Evolutionary conservation across 2,113 vertebrate genomes (phyloP), one percentile per base, ranked within the genome.

Genomic region (Pristiophorus japonicus): DNA sequence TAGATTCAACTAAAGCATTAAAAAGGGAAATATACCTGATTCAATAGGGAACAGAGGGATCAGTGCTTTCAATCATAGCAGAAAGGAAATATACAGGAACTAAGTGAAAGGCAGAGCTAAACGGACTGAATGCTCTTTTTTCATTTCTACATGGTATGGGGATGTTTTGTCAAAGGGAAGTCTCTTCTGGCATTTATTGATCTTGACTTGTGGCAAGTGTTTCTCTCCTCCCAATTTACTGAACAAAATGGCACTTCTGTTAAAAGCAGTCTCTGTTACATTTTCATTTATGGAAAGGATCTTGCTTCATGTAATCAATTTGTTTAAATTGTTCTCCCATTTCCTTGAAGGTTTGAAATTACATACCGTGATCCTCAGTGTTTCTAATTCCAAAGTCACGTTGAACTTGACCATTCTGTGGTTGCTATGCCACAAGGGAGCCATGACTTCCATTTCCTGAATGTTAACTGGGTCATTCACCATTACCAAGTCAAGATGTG

Each of bases 121-220:
- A 62, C 14, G 55, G 55, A 12, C 27, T 91, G 55, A 59, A 59
- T 91, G 84, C 30, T 91, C 87, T 14, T 62, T 81, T 91, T 62
- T 62, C 59, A 90, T n/a, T 59, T n/a, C 55, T n/a, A 30, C 11
- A 34, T 62, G 12, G 30, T n/a, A 14, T 18, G 27, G 51, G 6
- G 34, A 22, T 65, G 18, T 63, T 63, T 65, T n/a, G 16, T 92
- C 16, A 65, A 18, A 2, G 59, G 0, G 1, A 14, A 7, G 16
- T 38, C 59, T 63, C 88, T 81, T 65, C 59, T 20, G 88, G 88
- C 88, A 92, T 63, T 92, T n/a, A 92, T 22, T 92, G 16, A 92
- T 63, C 16, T 24, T 92, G 88, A 38, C 30, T 30, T 16, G 5
- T 42, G 75, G 75, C 20, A 81, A 42, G 3, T 20, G n/a, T 92